Evolutionary conservation across 2,113 vertebrate genomes (phyloP), one percentile per base, ranked within the genome.

Genomic region (Corvus hawaiiensis): DNA sequence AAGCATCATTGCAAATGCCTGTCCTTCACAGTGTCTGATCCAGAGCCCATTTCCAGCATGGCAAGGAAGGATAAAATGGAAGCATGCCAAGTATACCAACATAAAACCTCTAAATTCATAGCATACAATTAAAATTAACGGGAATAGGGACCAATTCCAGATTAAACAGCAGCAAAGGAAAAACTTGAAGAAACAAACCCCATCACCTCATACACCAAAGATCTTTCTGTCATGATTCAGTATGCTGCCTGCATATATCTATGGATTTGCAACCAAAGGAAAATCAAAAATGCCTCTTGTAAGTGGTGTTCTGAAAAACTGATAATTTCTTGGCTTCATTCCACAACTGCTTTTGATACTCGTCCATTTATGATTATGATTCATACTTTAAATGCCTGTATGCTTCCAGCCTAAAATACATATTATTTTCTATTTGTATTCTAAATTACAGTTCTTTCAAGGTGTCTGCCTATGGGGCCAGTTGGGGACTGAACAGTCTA

Each of bases 141-240:
- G 63, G 43, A 92, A 93, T 58, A 89, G 79, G 77, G 83, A 95
- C 73, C 26, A 79, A 93, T 83, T 96, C 93, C 91, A 96, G 78
- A 97, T 96, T 89, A 97, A 96, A 93, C 67, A 94, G 62, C 66
- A 95, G 71, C 74, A 94, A 96, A 94, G 73, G 54, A 83, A 95
- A 94, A 92, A 48, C 22, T 68, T 75, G 66, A 94, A 91, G 82
- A 83, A 93, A 75, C 10, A 86, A 94, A 90, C 18, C 32, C 37
- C 78, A 49, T 35, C 64, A 94, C 71, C 82, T 88, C 82, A 41
- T 59, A 85, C 59, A 72, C 64, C 43, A 90, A 88, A 79, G 84
- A 95, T 61, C 51, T 67, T 88, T 93, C 89, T 83, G n/a, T 62
- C 74, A 27, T n/a, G 32, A 85, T 78, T 84, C 80, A 76, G 32